These are phyloP conservation scores for Pantherophis vulpinus DNA, from an alignment of 2,797 vertebrate species.

Conservation along the genomic window DNA sequence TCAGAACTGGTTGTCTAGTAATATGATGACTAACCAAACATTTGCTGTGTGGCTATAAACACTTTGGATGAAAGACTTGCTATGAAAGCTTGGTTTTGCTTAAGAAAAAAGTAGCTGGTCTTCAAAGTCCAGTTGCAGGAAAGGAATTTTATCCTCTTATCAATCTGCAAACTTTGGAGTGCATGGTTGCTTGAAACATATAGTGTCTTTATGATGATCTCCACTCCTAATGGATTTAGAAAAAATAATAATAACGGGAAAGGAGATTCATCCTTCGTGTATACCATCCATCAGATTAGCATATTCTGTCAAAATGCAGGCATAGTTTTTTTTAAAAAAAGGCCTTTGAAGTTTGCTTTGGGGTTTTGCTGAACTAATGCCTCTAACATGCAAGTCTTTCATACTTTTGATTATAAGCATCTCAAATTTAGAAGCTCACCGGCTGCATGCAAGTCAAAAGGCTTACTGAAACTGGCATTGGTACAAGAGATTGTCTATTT, in stretches of 20 bases:
- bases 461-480: not conserved
- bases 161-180: not conserved
- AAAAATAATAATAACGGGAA: not conserved
- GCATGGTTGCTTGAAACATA: not conserved
- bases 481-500: not conserved
- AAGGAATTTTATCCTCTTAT: not conserved
- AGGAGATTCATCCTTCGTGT: not conserved
- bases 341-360: not conserved
- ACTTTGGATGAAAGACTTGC: not conserved
- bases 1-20: not conserved
- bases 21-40: not conserved
- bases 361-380: not conserved
- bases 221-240: not conserved
- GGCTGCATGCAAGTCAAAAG: not conserved
- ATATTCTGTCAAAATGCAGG: not conserved
- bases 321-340: not conserved
- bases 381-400: not conserved
- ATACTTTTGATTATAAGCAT: not conserved
- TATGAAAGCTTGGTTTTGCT: not conserved
- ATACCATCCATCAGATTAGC: not conserved
- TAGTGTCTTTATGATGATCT: not conserved
- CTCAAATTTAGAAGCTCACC: not conserved
- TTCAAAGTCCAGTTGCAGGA: not conserved
- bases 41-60: not conserved
- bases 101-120: not conserved